These are phyloP conservation scores for Ephydatia muelleri DNA, from an alignment of 37 sponge, comb jelly and placozoan genomes.

Conservation along the genomic window DNA sequence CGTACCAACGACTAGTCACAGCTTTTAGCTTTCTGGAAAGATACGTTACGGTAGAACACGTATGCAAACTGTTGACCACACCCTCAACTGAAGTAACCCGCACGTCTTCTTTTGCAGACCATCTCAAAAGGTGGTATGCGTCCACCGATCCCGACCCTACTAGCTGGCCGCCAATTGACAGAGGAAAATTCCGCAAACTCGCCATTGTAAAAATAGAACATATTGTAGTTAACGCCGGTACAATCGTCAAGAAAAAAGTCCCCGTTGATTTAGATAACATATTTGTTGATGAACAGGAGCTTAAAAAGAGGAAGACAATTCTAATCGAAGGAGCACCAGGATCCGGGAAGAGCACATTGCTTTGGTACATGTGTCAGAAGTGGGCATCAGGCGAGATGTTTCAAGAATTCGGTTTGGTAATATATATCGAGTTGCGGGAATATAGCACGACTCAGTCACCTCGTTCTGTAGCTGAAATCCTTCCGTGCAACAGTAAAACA, in stretches of 20 bases:
- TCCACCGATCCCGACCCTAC: not conserved
- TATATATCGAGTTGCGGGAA: not conserved
- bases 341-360: not conserved
- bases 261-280: not conserved
- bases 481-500: not conserved
- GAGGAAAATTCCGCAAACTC: not conserved
- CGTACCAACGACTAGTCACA: not conserved
- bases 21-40: not conserved
- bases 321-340: constrained; percentile 26
- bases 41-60: not conserved
- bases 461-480: not conserved
- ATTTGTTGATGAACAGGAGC: not conserved
- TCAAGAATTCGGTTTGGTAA: not conserved
- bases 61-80: not conserved
- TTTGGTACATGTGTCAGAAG: not conserved
- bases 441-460: not conserved
- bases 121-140: constrained; percentile 2
- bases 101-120: not conserved
- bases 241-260: no score
- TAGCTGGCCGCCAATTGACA: not conserved
- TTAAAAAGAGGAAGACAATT: not conserved
- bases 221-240: no score
- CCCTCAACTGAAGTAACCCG: no score
- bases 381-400: constrained; percentile 8
- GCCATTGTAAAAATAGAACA: not conserved